Conservation (phyloP, 1,140 invertebrate species). For the Belonocnema kinseyi region DNA sequence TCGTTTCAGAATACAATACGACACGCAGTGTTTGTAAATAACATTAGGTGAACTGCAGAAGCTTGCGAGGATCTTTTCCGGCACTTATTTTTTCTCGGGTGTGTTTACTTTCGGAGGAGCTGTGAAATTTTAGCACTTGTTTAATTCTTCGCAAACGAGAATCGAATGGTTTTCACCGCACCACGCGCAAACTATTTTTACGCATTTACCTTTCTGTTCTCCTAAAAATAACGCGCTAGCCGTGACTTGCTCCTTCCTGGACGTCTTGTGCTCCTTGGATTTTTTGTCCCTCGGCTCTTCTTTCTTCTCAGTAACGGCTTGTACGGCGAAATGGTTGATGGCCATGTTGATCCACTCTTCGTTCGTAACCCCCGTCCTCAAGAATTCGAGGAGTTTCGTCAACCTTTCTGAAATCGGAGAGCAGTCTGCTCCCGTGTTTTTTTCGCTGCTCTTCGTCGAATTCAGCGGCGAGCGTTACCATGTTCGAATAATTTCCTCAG, state of each 20-base stretch:
- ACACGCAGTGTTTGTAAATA: slow-evolving; percentile 48
- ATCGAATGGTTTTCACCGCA: slow-evolving; percentile 39
- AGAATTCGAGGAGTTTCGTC: slow-evolving; percentile 48
- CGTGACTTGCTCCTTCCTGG: too few species aligned
- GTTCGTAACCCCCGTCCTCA: slow-evolving; percentile 52
- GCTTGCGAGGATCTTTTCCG: slow-evolving; percentile 40
- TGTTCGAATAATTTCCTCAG: slow-evolving; percentile 58
- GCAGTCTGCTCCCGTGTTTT: slow-evolving; percentile 61
- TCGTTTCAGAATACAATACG: slow-evolving; percentile 41
- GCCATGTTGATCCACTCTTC: slow-evolving; percentile 57
- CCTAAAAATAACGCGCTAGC: slow-evolving; percentile 33
- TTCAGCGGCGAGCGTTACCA: slow-evolving; percentile 43
- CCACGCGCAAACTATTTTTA: slow-evolving; percentile 34
- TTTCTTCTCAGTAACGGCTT: slow-evolving; percentile 23
- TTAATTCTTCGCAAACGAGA: slow-evolving; percentile 35
- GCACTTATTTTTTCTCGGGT: background rate
- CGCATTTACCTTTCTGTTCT: slow-evolving; percentile 19
- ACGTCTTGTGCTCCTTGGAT: background rate
- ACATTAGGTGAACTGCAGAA: slow-evolving; percentile 43
- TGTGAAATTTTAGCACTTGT: background rate
- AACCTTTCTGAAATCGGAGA: slow-evolving; percentile 53
- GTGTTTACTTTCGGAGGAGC: slow-evolving; percentile 7
- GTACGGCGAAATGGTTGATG: slow-evolving; percentile 38
- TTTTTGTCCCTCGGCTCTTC: slow-evolving; percentile 35
- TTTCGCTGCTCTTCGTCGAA: slow-evolving; percentile 60